phyloP scores from a whole-genome alignment of 2,888 invertebrate genomes.

The Mechanitis mazaeus region DNA sequence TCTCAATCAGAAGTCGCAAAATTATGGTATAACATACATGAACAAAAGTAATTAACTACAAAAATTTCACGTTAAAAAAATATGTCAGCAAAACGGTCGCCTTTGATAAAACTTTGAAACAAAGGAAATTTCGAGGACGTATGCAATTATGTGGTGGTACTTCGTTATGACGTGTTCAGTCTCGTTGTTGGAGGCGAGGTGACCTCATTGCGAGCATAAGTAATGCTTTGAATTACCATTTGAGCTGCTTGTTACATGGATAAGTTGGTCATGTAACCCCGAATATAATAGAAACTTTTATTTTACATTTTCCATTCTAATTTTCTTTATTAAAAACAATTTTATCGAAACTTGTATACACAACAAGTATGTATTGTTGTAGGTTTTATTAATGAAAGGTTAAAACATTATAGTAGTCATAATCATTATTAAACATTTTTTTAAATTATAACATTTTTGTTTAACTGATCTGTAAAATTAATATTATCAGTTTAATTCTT shows the following conservation, averaged over 20 bases:
- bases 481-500: too few relatives aligned
- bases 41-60: not conserved
- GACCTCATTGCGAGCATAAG: slow-evolving; percentile 29
- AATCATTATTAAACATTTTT: too few relatives aligned
- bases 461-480: too few relatives aligned
- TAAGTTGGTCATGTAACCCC: slow-evolving; percentile 23
- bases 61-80: slow-evolving; percentile 18
- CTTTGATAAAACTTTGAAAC: slow-evolving; percentile 29
- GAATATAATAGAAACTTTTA: not conserved
- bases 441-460: too few relatives aligned
- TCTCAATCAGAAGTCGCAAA: not conserved
- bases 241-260: slow-evolving; percentile 11
- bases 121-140: slow-evolving; percentile 32
- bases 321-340: too few relatives aligned
- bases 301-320: too few relatives aligned
- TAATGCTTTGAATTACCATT: slow-evolving; percentile 28
- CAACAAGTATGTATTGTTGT: too few relatives aligned
- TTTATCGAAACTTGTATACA: too few relatives aligned
- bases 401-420: too few relatives aligned
- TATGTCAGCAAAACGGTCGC: slow-evolving; percentile 20
- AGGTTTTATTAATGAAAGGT: too few relatives aligned
- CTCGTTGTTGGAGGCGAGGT: slow-evolving; percentile 17
- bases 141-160: slow-evolving; percentile 32
- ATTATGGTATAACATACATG: not conserved
- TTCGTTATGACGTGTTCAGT: slow-evolving; percentile 31